Conservation (phyloP, 2,888 invertebrate genomes). For the Tridacna gigas region DNA sequence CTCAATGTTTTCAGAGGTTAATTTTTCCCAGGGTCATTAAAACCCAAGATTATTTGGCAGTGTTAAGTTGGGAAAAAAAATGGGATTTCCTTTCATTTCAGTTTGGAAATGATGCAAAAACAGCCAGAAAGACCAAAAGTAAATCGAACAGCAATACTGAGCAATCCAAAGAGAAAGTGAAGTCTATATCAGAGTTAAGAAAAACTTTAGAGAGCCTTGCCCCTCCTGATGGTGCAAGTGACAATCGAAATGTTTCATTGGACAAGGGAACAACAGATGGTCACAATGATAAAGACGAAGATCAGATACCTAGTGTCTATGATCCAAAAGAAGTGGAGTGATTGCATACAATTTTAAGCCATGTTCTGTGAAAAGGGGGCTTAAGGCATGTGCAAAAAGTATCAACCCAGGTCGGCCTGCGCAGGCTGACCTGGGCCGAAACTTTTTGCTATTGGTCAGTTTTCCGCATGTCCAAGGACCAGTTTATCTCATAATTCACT, state of each 20-base stretch:
- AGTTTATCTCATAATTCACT: too few relatives aligned
- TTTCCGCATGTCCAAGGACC: too few relatives aligned
- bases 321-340: conserved; percentile 9
- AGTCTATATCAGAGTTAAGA: conserved; percentile 16
- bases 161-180: background rate
- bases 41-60: too few relatives aligned
- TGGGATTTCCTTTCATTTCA: too few relatives aligned
- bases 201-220: conserved; percentile 1
- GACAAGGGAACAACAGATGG: background rate
- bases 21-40: too few relatives aligned
- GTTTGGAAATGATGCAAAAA: conserved; percentile 15
- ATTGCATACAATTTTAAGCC: background rate
- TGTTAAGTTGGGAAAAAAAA: too few relatives aligned
- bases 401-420: too few relatives aligned
- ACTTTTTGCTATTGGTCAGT: too few relatives aligned
- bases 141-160: background rate
- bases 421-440: too few relatives aligned
- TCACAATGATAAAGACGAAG: background rate
- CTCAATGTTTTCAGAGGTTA: too few relatives aligned
- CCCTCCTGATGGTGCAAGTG: background rate
- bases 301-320: conserved; percentile 8
- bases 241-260: background rate
- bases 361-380: too few relatives aligned
- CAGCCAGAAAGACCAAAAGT: background rate
- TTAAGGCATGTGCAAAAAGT: too few relatives aligned